Evolutionary conservation across 1,140 invertebrate genomes (phyloP).

Genomic region (Homarus americanus): DNA sequence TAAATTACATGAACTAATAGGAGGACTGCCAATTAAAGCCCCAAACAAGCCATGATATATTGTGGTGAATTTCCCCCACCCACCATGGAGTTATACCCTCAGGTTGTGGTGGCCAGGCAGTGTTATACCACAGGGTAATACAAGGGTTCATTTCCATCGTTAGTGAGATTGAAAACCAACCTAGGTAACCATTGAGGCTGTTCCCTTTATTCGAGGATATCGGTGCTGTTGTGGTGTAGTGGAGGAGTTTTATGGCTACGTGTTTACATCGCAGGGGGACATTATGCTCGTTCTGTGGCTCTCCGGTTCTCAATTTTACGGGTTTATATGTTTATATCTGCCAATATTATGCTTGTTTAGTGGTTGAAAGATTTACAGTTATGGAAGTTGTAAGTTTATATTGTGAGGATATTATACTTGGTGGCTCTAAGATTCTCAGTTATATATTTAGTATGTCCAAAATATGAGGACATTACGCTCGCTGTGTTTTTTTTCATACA

Average conservation of each 20-base stretch:
- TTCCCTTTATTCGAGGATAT: background rate
- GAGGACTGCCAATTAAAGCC: slow-evolving; percentile 25
- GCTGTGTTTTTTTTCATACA: too few species aligned
- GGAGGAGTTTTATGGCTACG: background rate
- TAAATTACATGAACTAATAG: slow-evolving; percentile 34
- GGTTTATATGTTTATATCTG: too few species aligned
- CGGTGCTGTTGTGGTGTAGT: background rate
- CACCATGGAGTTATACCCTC: background rate
- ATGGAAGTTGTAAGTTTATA: too few species aligned
- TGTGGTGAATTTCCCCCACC: background rate
- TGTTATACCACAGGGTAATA: background rate
- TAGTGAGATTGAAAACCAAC: background rate
- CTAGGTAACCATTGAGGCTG: background rate
- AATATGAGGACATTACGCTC: too few species aligned
- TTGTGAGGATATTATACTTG: too few species aligned
- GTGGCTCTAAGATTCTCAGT: too few species aligned
- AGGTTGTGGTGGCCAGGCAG: background rate
- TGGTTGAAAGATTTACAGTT: too few species aligned
- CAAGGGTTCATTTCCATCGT: background rate
- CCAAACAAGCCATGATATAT: slow-evolving; percentile 48
- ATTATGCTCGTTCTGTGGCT: too few species aligned
- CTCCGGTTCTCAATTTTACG: too few species aligned
- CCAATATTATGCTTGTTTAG: too few species aligned
- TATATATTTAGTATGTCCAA: too few species aligned
- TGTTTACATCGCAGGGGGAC: background rate